A percentile compares a stretch with the other conserved stretches of the same genome.
These are phyloP conservation scores for Orientallactaga bullata DNA, from an alignment of 2,113 vertebrate genomes.

Conservation along the genomic window DNA sequence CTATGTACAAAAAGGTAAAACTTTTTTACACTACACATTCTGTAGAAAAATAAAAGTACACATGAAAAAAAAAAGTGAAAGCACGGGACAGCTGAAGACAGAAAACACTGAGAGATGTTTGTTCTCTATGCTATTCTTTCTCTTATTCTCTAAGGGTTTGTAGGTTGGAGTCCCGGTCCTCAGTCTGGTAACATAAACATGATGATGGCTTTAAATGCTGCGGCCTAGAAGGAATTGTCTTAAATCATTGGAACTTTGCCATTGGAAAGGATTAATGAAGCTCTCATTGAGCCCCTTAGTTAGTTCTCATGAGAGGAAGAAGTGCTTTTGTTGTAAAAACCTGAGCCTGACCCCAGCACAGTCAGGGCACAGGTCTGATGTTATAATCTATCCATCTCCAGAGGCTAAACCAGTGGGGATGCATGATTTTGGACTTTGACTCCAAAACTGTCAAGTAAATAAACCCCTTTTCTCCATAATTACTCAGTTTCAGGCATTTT, in stretches of 20 bases:
- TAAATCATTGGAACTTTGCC: neutral
- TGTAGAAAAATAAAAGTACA: conserved; percentile 18
- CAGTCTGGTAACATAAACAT: neutral
- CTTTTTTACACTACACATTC: neutral
- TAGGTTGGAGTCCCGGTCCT: neutral
- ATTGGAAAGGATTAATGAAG: neutral
- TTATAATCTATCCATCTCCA: neutral
- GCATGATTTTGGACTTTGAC: neutral
- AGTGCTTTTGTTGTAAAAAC: neutral
- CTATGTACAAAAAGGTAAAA: neutral
- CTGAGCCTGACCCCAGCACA: neutral
- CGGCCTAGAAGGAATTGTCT: neutral
- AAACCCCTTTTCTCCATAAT: neutral
- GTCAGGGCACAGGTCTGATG: too few relatives aligned
- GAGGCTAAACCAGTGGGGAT: neutral
- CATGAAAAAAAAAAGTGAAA: too few relatives aligned
- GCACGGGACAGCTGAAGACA: too few relatives aligned
- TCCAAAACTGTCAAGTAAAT: neutral
- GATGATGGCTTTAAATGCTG: neutral
- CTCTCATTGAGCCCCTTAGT: neutral
- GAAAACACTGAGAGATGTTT: too few relatives aligned
- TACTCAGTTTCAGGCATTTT: neutral
- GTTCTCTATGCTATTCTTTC: too few relatives aligned
- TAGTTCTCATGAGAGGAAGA: neutral
- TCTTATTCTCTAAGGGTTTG: neutral